These are phyloP conservation scores for Eupithecia dodoneata DNA, from an alignment of 2,888 invertebrate genomes.

Conservation along the genomic window DNA sequence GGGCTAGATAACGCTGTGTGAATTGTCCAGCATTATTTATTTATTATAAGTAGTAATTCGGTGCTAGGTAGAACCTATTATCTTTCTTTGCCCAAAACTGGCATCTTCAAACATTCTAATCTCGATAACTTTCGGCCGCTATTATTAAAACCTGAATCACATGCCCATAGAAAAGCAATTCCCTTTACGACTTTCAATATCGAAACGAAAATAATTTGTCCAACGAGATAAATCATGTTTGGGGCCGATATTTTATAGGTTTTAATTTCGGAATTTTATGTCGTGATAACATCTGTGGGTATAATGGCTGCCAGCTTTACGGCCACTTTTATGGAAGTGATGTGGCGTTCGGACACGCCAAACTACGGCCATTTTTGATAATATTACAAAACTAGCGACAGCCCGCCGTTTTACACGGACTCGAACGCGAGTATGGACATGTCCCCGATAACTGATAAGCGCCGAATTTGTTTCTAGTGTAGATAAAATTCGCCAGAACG, in stretches of 20 bases:
- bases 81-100: background rate
- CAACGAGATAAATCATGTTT: constrained; percentile 69
- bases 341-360: constrained; percentile 49
- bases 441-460: too few species aligned
- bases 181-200: constrained; percentile 65
- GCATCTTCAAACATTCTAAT: background rate
- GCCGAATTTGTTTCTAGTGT: too few species aligned
- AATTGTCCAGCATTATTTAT: too few species aligned
- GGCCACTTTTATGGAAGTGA: constrained; percentile 60
- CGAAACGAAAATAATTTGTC: constrained; percentile 61
- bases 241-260: constrained; percentile 73
- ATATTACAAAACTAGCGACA: background rate
- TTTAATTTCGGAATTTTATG: constrained; percentile 79
- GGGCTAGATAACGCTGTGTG: too few species aligned
- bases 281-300: constrained; percentile 76
- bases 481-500: background rate
- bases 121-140: background rate
- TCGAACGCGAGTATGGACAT: too few species aligned
- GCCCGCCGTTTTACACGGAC: background rate
- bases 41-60: too few species aligned
- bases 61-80: too few species aligned
- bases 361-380: constrained; percentile 50
- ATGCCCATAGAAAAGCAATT: constrained; percentile 39
- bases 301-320: constrained; percentile 68
- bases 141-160: constrained; percentile 5